Conservation (phyloP, 2,888 invertebrate genomes). For the Rhamnusium bicolor region DNA sequence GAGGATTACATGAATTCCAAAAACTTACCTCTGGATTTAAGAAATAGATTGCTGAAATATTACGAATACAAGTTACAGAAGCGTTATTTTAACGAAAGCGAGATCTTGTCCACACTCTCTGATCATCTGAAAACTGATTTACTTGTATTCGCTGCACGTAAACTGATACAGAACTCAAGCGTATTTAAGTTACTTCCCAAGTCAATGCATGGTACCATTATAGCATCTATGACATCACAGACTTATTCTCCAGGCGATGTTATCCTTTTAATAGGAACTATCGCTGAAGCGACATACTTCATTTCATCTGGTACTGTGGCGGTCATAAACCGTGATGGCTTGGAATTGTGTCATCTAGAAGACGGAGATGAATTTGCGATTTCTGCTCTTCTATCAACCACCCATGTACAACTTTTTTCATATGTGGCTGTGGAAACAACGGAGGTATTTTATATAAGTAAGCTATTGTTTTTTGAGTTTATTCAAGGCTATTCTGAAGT, state of each 20-base stretch:
- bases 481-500: not conserved
- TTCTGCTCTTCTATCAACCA: slow-evolving; percentile 55
- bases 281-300: slow-evolving; percentile 72
- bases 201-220: slow-evolving; percentile 60
- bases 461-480: not conserved
- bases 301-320: slow-evolving; percentile 73
- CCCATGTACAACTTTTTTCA: slow-evolving; percentile 42
- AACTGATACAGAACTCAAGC: slow-evolving; percentile 71
- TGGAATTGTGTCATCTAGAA: slow-evolving; percentile 73
- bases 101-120: slow-evolving; percentile 58
- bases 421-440: slow-evolving; percentile 63
- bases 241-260: slow-evolving; percentile 62
- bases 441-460: slow-evolving; percentile 57
- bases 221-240: slow-evolving; percentile 33
- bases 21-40: slow-evolving; percentile 71
- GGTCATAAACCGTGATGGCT: slow-evolving; percentile 67
- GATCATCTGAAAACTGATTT: slow-evolving; percentile 70
- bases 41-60: slow-evolving; percentile 70
- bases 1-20: slow-evolving; percentile 73
- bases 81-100: slow-evolving; percentile 73
- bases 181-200: slow-evolving; percentile 70
- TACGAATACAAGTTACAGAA: slow-evolving; percentile 73
- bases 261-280: slow-evolving; percentile 67
- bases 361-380: slow-evolving; percentile 74
- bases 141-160: slow-evolving; percentile 70